Evolutionary conservation across 2,113 vertebrate genomes (phyloP).

Genomic region (Drymodes brunneopygia): DNA sequence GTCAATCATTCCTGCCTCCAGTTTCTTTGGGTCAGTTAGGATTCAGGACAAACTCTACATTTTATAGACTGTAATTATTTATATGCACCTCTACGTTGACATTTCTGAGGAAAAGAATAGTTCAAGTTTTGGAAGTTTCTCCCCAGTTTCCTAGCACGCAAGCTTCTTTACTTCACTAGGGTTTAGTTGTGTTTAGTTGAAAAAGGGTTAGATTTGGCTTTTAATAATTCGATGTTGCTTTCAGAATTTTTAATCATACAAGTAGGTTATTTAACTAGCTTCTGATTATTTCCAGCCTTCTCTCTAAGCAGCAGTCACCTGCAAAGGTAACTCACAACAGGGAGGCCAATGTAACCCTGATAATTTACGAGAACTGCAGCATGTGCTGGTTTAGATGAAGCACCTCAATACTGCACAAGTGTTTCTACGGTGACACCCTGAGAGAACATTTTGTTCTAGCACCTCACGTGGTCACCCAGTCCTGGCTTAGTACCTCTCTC

Average conservation of each 20-base stretch:
- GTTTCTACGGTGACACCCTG: conserved; percentile 2
- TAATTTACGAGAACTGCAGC: neutral
- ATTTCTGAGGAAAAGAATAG: neutral
- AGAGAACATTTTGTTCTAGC: conserved; percentile 8
- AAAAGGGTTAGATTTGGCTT: neutral
- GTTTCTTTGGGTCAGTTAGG: neutral
- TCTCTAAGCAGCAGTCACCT: neutral
- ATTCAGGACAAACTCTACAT: neutral
- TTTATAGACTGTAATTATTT: neutral
- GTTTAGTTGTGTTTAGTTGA: neutral
- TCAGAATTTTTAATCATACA: neutral
- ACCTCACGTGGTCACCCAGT: neutral
- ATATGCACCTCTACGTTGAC: neutral
- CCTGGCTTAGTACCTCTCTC: neutral
- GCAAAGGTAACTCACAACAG: neutral
- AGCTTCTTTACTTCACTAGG: neutral
- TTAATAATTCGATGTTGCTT: neutral
- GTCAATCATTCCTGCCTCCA: conserved; percentile 23
- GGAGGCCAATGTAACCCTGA: neutral
- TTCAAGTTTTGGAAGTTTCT: neutral
- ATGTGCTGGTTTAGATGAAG: neutral
- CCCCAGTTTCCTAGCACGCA: neutral
- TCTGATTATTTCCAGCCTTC: neutral
- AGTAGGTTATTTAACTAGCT: neutral
- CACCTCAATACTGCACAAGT: neutral